Evolutionary conservation across 2,797 vertebrate genomes (phyloP), one percentile per base, ranked within the genome.

Genomic region (Crypturellus tataupa): DNA sequence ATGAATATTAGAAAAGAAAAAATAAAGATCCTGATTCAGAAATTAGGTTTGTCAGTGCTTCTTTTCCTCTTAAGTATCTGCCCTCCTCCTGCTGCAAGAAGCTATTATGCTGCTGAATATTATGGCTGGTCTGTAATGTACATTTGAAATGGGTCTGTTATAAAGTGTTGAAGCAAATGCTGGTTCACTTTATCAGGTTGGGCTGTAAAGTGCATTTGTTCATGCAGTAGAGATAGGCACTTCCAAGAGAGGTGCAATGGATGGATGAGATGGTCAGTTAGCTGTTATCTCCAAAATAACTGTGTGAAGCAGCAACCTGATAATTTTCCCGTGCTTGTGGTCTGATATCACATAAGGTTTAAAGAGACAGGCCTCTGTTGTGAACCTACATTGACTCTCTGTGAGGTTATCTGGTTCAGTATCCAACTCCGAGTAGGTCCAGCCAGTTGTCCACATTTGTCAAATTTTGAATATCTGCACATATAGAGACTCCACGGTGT

Each of bases 1-100:
- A 67, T 79, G 87, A 78, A 96, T 94, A 53, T 37, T 24, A 46
- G 63, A 40, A 31, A 94, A 76, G 24, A 94, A 78, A 67, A 80
- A 84, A 67, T 20, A 51, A 65, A 33, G 39, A 12, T 89, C 14
- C 27, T 21, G 14, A 84, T 76, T 89, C 56, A 84, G 73, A 83
- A 89, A 88, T 14, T 71, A 49, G 1, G 79, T 94, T 91, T 86
- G 24, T 8, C 27, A 0, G 1, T 46, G n/a, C 14, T 76, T 90
- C n/a, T n/a, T 85, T 80, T 70, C 53, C 51, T 88, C 25, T 76
- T 65, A 84, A 5, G 39, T 27, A 56, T 67, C 17, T 75, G 44
- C 44, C 40, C 42, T 91, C 40, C 6, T 40, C 8, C 14, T 91
- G 42, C 59, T 67, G 12, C 55, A n/a, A 55, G 46, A 7, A 82